phyloP scores from a whole-genome alignment of 2,113 vertebrate genomes.

The Probosciger aterrimus region DNA sequence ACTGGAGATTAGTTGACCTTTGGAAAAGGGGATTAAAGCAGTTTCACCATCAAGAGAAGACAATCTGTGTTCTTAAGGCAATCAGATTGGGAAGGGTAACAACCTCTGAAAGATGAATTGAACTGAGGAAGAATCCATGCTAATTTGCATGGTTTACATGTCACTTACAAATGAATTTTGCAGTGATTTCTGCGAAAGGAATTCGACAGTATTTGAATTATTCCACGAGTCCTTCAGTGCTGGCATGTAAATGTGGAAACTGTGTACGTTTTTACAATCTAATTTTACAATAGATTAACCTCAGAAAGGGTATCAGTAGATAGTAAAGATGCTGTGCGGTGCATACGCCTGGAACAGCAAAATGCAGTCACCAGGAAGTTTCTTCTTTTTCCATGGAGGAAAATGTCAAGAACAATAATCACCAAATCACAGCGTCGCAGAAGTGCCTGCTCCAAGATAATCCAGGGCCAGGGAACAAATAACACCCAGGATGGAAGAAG shows the following conservation, averaged over 20 bases:
- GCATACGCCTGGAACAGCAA: slow-evolving; percentile 26
- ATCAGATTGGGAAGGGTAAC: slow-evolving; percentile 61
- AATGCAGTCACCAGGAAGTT: slow-evolving; percentile 35
- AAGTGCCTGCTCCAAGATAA: slow-evolving; percentile 31
- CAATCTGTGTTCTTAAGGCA: slow-evolving; percentile 62
- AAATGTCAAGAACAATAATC: slow-evolving; percentile 56
- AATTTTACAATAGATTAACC: slow-evolving; percentile 78
- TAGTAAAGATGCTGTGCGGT: slow-evolving; percentile 6
- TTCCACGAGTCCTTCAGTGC: slow-evolving; percentile 8
- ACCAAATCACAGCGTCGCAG: background rate
- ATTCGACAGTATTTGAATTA: slow-evolving; percentile 43
- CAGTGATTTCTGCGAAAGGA: slow-evolving; percentile 40
- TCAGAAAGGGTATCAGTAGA: slow-evolving; percentile 53
- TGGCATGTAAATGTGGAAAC: slow-evolving; percentile 55
- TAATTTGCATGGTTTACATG: slow-evolving; percentile 53
- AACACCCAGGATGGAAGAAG: background rate
- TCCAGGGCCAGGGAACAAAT: background rate
- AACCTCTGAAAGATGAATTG: slow-evolving; percentile 56
- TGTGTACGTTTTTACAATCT: slow-evolving; percentile 68
- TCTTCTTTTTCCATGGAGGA: background rate
- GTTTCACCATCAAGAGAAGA: slow-evolving; percentile 67
- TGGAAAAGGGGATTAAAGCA: slow-evolving; percentile 66
- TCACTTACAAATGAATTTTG: slow-evolving; percentile 50
- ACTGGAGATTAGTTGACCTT: slow-evolving; percentile 73
- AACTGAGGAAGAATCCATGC: slow-evolving; percentile 42